Conservation (phyloP, 2,113 vertebrate species). For the Mellivora capensis region DNA sequence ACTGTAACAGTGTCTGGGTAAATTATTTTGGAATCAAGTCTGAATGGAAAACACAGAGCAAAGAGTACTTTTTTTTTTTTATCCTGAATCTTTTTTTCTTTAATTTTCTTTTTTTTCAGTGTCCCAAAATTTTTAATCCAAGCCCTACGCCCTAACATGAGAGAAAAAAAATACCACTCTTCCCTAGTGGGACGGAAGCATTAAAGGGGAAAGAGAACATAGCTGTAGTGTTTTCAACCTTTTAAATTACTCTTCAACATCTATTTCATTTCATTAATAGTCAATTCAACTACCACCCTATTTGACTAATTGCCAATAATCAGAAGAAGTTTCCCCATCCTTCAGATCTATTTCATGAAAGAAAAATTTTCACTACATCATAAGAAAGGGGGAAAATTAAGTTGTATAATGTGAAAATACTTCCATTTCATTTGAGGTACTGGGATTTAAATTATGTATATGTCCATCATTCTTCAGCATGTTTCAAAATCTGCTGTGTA, state of each 20-base stretch:
- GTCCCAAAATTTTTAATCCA: background rate
- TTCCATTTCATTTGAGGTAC: conserved; percentile 57
- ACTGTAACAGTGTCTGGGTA: background rate
- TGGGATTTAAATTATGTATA: conserved; percentile 46
- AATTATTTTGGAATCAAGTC: conserved; percentile 18
- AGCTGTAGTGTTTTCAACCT: background rate
- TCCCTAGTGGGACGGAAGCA: background rate
- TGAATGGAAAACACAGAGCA: background rate
- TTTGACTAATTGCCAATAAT: background rate
- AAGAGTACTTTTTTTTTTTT: background rate
- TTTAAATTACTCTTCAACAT: background rate
- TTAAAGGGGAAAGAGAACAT: background rate
- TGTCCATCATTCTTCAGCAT: conserved; percentile 10
- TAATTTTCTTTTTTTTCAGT: too few relatives aligned
- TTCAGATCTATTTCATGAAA: background rate
- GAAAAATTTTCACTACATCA: background rate
- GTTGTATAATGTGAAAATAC: conserved; percentile 3
- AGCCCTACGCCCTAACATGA: background rate
- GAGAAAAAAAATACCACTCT: background rate
- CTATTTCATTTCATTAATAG: background rate
- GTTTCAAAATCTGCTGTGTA: conserved; percentile 63
- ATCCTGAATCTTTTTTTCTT: too few relatives aligned
- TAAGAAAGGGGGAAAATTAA: background rate
- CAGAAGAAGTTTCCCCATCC: background rate
- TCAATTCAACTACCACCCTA: background rate